Percentiles rank a stretch among this genome's conserved stretches.
phyloP scores from a whole-genome alignment of 2,797 vertebrate species.

The Anisognathus igniventris region DNA sequence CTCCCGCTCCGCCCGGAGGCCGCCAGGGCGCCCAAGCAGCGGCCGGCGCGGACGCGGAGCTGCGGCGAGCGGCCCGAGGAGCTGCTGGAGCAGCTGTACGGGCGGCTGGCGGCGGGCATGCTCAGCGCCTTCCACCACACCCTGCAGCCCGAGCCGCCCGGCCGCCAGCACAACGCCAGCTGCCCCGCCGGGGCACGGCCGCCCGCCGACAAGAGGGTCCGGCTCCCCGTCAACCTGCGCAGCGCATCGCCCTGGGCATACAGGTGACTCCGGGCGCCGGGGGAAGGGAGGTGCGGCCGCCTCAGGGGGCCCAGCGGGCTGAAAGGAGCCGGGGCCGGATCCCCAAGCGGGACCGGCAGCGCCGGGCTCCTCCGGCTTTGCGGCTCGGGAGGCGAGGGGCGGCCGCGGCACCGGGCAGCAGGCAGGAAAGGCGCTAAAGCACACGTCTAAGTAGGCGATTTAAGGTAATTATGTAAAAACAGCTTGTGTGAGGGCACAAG shows the following conservation, averaged over 20 bases:
- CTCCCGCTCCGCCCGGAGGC: constrained; percentile 32
- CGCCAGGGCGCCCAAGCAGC: constrained; percentile 67
- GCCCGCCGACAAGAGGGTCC: constrained; percentile 68
- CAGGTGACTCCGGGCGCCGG: constrained; percentile 76
- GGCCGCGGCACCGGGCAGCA: not conserved
- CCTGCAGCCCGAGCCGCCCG: constrained; percentile 85
- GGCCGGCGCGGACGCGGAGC: constrained; percentile 71
- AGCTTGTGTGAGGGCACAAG: not conserved
- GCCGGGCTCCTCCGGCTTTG: not conserved
- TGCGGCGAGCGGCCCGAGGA: constrained; percentile 90
- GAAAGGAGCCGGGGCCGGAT: not conserved
- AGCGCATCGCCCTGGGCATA: constrained; percentile 94
- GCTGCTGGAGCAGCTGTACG: constrained; percentile 92
- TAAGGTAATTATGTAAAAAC: fast-evolving
- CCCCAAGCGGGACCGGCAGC: fast-evolving
- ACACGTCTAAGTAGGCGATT: fast-evolving
- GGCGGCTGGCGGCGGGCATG: constrained; percentile 87
- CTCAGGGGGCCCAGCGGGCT: not conserved
- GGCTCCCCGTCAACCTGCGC: constrained; percentile 85
- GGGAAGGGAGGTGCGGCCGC: not conserved
- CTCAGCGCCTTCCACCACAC: constrained; percentile 93
- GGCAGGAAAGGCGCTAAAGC: not conserved
- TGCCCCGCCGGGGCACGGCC: constrained; percentile 77
- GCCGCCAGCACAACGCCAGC: constrained; percentile 79
- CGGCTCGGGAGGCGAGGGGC: not conserved